phyloP scores from a whole-genome alignment of 2,113 vertebrate genomes.

The Nyctereutes procyonoides region DNA sequence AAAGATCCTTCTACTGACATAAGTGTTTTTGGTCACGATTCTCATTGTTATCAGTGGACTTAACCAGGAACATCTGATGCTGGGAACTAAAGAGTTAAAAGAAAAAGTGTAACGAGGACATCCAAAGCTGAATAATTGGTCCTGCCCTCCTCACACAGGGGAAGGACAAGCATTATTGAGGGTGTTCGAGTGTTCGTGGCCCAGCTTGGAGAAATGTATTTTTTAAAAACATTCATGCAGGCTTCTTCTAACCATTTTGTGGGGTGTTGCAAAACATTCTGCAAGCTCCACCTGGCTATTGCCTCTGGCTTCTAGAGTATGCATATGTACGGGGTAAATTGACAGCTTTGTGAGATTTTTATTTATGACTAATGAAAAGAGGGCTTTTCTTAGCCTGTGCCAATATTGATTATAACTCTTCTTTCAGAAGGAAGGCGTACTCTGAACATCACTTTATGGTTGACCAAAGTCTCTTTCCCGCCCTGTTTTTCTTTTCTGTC shows the following conservation, averaged over 20 bases:
- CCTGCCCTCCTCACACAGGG: not conserved
- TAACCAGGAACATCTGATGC: not conserved
- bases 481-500: not conserved
- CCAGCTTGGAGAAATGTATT: not conserved
- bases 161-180: not conserved
- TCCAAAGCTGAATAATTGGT: not conserved
- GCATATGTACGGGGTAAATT: not conserved
- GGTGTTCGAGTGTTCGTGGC: not conserved
- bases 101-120: not conserved
- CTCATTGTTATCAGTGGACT: not conserved
- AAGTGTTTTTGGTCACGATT: constrained; percentile 2
- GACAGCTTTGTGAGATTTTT: not conserved
- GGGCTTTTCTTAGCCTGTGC: not conserved
- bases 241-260: not conserved
- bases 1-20: not conserved
- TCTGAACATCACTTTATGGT: not conserved
- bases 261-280: not conserved
- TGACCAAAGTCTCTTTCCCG: not conserved
- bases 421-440: not conserved
- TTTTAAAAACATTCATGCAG: not conserved
- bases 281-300: not conserved
- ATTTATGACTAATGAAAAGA: not conserved
- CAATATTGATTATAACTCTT: not conserved
- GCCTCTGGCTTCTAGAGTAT: not conserved
- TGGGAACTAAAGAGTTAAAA: not conserved